Conservation (phyloP, 2,113 vertebrate genomes). For the Etheostoma spectabile region DNA sequence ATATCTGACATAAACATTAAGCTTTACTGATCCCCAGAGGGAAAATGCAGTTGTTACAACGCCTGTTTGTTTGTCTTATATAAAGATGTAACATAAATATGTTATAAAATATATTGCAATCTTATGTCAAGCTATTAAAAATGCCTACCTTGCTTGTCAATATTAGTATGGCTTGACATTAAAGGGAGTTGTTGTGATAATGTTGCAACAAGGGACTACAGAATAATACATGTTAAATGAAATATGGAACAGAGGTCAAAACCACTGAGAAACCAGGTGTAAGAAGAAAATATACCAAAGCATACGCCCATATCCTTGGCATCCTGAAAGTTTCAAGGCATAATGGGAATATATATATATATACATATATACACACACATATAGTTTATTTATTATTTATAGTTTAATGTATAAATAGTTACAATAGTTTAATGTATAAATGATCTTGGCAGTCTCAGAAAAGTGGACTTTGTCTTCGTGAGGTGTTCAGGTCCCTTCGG, state of each 20-base stretch:
- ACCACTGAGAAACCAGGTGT: too few relatives aligned
- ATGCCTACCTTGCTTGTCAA: background rate
- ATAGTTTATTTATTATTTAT: background rate
- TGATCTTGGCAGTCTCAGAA: background rate
- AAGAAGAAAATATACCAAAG: background rate
- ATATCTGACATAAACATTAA: background rate
- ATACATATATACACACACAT: too few relatives aligned
- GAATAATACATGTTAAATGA: background rate
- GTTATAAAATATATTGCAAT: too few relatives aligned
- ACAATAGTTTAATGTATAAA: background rate
- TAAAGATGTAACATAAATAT: too few relatives aligned
- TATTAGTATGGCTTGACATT: too few relatives aligned
- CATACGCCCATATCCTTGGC: background rate
- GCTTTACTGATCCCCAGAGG: too few relatives aligned
- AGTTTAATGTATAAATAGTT: slow-evolving; percentile 7
- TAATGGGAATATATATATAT: too few relatives aligned
- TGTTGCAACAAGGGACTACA: background rate
- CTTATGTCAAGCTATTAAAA: background rate
- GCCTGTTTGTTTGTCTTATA: too few relatives aligned
- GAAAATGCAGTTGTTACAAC: too few relatives aligned
- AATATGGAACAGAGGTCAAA: background rate
- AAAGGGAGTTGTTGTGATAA: background rate
- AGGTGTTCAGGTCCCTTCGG: slow-evolving; percentile 3
- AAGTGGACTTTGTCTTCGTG: slow-evolving; percentile 47
- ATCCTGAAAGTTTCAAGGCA: background rate